These are phyloP conservation scores for Carassius gibelio DNA, from an alignment of 2,113 vertebrate genomes.

Conservation along the genomic window DNA sequence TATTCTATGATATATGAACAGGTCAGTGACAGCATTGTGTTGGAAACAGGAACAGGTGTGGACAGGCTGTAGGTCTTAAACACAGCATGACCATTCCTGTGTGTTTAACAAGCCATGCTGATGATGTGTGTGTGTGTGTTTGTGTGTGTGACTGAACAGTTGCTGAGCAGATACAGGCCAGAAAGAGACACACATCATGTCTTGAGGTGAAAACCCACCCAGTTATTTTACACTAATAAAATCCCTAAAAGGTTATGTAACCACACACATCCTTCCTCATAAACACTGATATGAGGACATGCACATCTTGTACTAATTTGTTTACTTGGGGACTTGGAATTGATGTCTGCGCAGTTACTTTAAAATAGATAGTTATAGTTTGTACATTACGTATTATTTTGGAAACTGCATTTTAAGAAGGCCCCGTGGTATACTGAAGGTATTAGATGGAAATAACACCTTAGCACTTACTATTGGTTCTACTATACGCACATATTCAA, in stretches of 20 bases:
- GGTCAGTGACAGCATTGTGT: conserved; percentile 4
- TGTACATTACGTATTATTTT: background rate
- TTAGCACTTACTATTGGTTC: background rate
- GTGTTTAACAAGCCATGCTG: conserved; percentile 39
- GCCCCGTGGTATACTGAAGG: background rate
- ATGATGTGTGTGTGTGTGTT: background rate
- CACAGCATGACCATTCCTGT: conserved; percentile 27
- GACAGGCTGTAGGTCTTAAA: conserved; percentile 19
- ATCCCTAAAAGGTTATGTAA: background rate
- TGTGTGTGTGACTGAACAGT: conserved; percentile 20
- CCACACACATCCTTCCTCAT: conserved; percentile 19
- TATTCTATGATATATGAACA: background rate
- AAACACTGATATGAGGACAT: background rate
- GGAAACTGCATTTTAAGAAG: background rate
- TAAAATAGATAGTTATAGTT: background rate
- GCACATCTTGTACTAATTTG: background rate
- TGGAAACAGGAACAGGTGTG: conserved; percentile 34
- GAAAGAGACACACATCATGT: conserved; percentile 1
- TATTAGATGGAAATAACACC: background rate
- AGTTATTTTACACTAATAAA: conserved; percentile 25
- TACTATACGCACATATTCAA: background rate
- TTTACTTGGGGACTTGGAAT: background rate
- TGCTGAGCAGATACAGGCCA: conserved; percentile 17
- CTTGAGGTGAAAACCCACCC: conserved; percentile 17
- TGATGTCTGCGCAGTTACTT: background rate